A percentile compares a stretch with the other conserved stretches of the same genome.
Conservation (phyloP, 2,888 invertebrate genomes). For the Cryptus viduatorius region DNA sequence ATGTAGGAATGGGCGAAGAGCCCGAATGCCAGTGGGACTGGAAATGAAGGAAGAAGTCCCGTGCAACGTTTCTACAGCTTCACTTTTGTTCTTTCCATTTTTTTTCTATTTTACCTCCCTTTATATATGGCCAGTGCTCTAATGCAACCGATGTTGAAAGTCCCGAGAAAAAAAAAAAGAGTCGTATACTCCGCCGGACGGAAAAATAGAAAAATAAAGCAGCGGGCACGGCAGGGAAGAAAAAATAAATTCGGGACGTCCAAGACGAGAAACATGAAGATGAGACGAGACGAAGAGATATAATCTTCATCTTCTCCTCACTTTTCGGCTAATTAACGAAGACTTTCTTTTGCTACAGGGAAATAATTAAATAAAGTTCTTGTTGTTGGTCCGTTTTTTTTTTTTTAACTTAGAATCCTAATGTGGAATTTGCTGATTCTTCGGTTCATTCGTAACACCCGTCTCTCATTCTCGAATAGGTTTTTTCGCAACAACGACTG, state of each 20-base stretch:
- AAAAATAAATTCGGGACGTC: conserved; percentile 34
- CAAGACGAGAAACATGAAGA: conserved; percentile 19
- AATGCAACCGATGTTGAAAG: conserved; percentile 35
- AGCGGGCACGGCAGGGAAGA: conserved; percentile 5
- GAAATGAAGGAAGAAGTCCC: conserved; percentile 41
- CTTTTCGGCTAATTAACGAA: conserved; percentile 65
- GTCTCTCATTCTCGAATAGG: neutral
- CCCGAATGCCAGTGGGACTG: conserved; percentile 19
- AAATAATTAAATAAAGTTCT: conserved; percentile 44
- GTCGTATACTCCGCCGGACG: neutral
- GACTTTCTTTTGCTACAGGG: conserved; percentile 56
- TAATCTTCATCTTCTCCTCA: conserved; percentile 55
- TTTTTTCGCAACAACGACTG: neutral
- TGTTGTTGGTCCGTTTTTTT: neutral
- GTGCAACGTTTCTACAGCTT: conserved; percentile 12
- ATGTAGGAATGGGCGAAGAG: conserved; percentile 39
- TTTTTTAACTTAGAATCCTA: neutral
- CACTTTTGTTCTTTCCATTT: conserved; percentile 23
- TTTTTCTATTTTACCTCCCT: neutral
- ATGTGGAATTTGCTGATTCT: neutral
- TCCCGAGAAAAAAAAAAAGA: neutral
- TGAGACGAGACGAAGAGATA: conserved; percentile 51
- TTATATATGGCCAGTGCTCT: conserved; percentile 28
- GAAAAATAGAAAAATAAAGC: conserved; percentile 45
- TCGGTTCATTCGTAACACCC: neutral